These are phyloP conservation scores for Hemiscyllium ocellatum DNA, from an alignment of 2,113 vertebrate species.

Conservation along the genomic window DNA sequence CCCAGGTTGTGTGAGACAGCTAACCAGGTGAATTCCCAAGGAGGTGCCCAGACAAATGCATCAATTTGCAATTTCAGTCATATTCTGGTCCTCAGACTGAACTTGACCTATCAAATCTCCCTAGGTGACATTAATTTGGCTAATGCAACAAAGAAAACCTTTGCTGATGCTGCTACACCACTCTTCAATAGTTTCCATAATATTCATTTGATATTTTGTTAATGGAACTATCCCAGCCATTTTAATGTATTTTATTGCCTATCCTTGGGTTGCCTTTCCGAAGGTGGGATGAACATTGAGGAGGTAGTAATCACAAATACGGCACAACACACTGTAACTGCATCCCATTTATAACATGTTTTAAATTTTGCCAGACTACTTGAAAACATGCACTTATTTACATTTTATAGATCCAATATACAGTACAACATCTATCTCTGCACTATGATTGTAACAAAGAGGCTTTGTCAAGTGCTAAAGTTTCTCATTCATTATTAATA, in stretches of 20 bases:
- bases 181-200: background rate
- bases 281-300: too few relatives aligned
- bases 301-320: background rate
- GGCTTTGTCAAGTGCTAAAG: background rate
- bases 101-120: background rate
- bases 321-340: background rate
- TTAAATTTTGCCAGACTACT: background rate
- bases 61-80: background rate
- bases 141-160: background rate
- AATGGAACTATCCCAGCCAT: too few relatives aligned
- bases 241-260: too few relatives aligned
- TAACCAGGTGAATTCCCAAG: background rate
- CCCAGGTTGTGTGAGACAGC: background rate
- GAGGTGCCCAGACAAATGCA: background rate
- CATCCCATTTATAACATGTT: background rate
- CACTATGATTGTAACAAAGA: background rate
- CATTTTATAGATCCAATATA: background rate
- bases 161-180: background rate
- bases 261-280: too few relatives aligned
- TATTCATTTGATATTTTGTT: background rate
- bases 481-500: constrained; percentile 29
- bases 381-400: background rate
- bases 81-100: background rate
- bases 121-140: background rate
- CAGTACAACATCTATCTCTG: background rate